Percentiles rank a stretch among this genome's conserved stretches.
Conservation (phyloP, 2,888 invertebrate genomes). For the Caenorhabditis sp. region DNA sequence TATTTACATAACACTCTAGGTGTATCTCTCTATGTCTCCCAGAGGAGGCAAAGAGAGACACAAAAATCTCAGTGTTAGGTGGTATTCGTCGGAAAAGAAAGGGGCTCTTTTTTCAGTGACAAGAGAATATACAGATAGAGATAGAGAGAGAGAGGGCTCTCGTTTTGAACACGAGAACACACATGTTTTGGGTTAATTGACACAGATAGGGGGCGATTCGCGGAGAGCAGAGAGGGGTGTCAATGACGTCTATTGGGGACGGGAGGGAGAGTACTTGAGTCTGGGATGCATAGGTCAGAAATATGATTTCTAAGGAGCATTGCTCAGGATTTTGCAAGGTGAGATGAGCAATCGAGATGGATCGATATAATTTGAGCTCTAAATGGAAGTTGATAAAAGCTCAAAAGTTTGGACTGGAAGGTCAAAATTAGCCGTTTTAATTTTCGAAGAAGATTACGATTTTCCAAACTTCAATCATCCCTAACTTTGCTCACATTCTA, state of each 20-base stretch:
- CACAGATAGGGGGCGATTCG: not conserved
- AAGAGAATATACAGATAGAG: not conserved
- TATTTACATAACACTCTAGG: slow-evolving; percentile 62
- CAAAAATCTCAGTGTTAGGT: not conserved
- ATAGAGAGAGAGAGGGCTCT: not conserved
- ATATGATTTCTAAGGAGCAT: not conserved
- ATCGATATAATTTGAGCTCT: not conserved
- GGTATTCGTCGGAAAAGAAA: not conserved
- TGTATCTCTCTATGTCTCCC: slow-evolving; percentile 15
- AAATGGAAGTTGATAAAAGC: not conserved
- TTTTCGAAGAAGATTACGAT: no score
- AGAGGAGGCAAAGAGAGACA: not conserved
- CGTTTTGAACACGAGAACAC: slow-evolving; percentile 26
- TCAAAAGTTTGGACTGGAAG: no score
- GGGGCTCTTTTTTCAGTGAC: slow-evolving; percentile 2
- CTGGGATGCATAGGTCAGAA: not conserved
- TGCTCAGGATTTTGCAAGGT: not conserved
- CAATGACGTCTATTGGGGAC: not conserved
- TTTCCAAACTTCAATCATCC: no score
- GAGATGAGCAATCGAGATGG: not conserved
- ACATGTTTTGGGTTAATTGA: slow-evolving; percentile 26
- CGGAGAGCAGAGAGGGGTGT: not conserved
- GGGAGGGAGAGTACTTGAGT: not conserved
- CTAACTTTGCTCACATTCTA: no score
- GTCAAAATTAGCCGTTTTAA: no score